A percentile compares a stretch with the other conserved stretches of the same genome.
Evolutionary conservation across 2,113 vertebrate genomes (phyloP).

Genomic region (Varanus komodoensis): DNA sequence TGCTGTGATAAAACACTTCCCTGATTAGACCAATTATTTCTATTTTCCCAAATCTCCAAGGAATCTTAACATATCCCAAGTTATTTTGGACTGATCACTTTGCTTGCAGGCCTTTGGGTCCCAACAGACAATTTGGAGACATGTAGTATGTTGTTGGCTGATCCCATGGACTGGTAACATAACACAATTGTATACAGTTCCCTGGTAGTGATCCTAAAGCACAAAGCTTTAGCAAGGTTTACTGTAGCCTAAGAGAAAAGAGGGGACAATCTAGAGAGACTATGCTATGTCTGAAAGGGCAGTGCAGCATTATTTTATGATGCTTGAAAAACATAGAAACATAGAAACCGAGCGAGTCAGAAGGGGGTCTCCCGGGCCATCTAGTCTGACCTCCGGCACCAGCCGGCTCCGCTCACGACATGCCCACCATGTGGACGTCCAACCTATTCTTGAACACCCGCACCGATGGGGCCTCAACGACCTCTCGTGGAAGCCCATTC

Average conservation of each 20-base stretch:
- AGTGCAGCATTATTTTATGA: too few relatives aligned
- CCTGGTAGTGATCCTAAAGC: not conserved
- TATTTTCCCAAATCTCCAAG: not conserved
- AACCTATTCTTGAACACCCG: too few relatives aligned
- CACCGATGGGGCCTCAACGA: too few relatives aligned
- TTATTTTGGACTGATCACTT: not conserved
- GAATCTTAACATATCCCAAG: not conserved
- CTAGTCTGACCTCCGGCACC: too few relatives aligned
- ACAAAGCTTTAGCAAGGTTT: not conserved
- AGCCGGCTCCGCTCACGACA: too few relatives aligned
- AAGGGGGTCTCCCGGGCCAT: too few relatives aligned
- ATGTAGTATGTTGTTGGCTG: not conserved
- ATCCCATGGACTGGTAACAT: not conserved
- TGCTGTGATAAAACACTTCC: not conserved
- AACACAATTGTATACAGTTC: not conserved
- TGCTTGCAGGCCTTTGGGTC: not conserved
- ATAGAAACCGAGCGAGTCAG: too few relatives aligned
- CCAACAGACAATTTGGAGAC: not conserved
- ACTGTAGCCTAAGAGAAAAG: too few relatives aligned
- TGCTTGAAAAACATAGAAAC: not conserved
- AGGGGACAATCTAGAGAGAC: not conserved
- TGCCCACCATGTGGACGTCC: too few relatives aligned
- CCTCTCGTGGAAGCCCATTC: too few relatives aligned
- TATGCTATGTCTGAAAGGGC: not conserved
- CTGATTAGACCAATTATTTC: not conserved